Evolutionary conservation across 2,113 vertebrate genomes (phyloP).

Genomic region (Oreochromis aureus): DNA sequence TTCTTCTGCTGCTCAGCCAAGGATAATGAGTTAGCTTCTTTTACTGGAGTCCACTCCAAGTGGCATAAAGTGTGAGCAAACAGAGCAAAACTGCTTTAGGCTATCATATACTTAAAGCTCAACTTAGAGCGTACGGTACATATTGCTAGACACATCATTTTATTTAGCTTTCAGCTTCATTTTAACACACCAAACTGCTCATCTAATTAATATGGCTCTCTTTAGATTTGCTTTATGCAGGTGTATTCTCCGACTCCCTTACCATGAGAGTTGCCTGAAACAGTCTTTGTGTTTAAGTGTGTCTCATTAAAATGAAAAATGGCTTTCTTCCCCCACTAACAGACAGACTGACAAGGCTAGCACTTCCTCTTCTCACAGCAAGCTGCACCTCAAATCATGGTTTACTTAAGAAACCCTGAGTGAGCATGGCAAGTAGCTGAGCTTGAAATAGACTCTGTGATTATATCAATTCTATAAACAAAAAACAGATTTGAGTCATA

Average conservation of each 20-base stretch:
- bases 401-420: not conserved
- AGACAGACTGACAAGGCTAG: not conserved
- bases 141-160: not conserved
- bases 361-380: not conserved
- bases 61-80: not conserved
- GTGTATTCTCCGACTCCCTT: not conserved
- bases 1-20: not conserved
- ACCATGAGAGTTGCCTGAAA: not conserved
- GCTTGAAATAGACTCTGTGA: not conserved
- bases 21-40: not conserved
- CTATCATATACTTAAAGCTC: not conserved
- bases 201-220: not conserved
- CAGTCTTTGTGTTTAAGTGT: not conserved
- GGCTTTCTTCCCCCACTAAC: not conserved
- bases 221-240: not conserved
- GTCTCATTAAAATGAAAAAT: not conserved
- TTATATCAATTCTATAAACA: not conserved
- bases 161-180: not conserved
- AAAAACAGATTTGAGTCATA: not conserved
- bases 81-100: not conserved
- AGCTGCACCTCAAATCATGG: not conserved
- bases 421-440: not conserved
- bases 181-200: not conserved
- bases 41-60: not conserved
- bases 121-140: not conserved